A percentile compares a stretch with the other conserved stretches of the same genome.
These are phyloP conservation scores for Aphelenchoides bicaudatus DNA, from an alignment of 2,888 invertebrate species.

Conservation along the genomic window DNA sequence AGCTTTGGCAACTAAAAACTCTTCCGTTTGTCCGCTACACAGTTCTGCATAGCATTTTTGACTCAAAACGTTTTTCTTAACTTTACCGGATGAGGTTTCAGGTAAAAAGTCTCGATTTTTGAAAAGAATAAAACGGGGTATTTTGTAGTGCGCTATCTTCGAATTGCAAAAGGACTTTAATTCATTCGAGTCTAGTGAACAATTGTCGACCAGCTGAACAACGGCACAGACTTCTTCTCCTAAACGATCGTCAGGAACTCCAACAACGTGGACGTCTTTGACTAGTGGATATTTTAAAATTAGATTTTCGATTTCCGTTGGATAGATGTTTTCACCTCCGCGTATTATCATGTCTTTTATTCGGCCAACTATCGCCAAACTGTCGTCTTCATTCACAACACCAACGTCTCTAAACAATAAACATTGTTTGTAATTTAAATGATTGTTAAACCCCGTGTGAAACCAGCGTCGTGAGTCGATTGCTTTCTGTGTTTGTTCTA, in stretches of 20 bases:
- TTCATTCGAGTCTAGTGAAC: slow-evolving; percentile 65
- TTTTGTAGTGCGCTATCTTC: slow-evolving; percentile 73
- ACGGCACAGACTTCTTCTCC: slow-evolving; percentile 66
- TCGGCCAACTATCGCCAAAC: slow-evolving; percentile 63
- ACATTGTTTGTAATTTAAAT: background rate
- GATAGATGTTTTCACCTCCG: slow-evolving; percentile 66
- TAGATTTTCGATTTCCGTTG: slow-evolving; percentile 65
- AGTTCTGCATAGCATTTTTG: background rate
- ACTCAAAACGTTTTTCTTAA: slow-evolving; percentile 25
- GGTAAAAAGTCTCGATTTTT: slow-evolving; percentile 68
- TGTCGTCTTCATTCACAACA: slow-evolving; percentile 63
- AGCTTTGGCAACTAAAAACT: background rate
- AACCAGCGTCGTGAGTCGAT: slow-evolving; percentile 73
- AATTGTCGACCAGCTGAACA: slow-evolving; percentile 66
- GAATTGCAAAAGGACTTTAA: slow-evolving; percentile 65
- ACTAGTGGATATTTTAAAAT: slow-evolving; percentile 63
- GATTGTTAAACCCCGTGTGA: slow-evolving; percentile 67
- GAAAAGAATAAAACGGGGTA: slow-evolving; percentile 71
- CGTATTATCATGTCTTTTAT: slow-evolving; percentile 65
- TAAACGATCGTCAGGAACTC: slow-evolving; percentile 64
- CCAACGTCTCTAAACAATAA: slow-evolving; percentile 57
- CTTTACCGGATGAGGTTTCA: slow-evolving; percentile 77
- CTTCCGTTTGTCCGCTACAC: background rate
- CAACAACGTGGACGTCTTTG: slow-evolving; percentile 64
- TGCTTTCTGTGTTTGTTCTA: slow-evolving; percentile 71